Evolutionary conservation across 2,113 vertebrate genomes (phyloP).

Genomic region (Apaloderma vittatum): DNA sequence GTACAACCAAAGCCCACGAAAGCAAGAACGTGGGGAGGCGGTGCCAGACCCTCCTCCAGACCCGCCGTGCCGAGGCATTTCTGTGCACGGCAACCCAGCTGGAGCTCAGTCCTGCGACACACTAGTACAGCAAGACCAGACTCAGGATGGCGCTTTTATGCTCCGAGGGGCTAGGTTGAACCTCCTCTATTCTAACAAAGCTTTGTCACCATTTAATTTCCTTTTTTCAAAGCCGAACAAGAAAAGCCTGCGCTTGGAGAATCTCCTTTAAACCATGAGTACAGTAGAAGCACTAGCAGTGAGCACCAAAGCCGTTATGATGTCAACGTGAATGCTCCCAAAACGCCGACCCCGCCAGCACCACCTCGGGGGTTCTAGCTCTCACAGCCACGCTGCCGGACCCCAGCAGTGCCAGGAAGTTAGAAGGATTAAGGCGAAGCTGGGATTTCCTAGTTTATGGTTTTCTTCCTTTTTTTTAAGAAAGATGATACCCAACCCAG

Average conservation of each 20-base stretch:
- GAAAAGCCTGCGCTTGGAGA: background rate
- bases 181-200: constrained; percentile 25
- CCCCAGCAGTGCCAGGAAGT: accelerated
- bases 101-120: background rate
- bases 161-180: constrained; percentile 33
- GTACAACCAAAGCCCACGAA: constrained; percentile 19
- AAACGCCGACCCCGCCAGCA: background rate
- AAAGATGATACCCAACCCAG: background rate
- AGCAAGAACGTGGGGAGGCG: background rate
- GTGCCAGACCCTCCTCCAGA: background rate
- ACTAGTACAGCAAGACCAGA: constrained; percentile 40
- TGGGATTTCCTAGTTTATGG: background rate
- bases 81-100: background rate
- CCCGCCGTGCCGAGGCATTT: background rate
- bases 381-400: background rate
- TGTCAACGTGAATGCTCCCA: constrained; percentile 50
- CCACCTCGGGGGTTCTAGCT: background rate
- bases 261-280: constrained; percentile 1
- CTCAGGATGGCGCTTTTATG: background rate
- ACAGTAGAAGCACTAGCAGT: constrained; percentile 69
- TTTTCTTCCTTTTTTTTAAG: background rate
- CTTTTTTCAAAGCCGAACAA: background rate
- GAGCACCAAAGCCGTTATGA: constrained; percentile 84
- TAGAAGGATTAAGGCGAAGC: background rate
- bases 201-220: constrained; percentile 63